phyloP scores from a whole-genome alignment of 2,888 invertebrate genomes.

The Glaucopsyche alexis region DNA sequence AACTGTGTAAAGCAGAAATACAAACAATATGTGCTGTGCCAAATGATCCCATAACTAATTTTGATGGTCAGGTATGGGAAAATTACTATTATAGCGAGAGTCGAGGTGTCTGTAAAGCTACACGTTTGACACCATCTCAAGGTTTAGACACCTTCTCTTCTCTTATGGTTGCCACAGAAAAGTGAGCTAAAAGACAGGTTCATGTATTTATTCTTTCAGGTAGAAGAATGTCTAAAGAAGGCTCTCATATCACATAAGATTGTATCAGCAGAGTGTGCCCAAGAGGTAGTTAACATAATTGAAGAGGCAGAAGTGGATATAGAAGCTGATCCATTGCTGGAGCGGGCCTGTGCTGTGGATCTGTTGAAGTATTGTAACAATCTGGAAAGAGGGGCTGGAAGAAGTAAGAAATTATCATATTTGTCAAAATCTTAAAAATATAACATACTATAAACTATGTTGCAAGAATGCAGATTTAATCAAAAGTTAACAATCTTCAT shows the following conservation, averaged over 20 bases:
- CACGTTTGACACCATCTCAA: too few species aligned
- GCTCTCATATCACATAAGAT: conserved; percentile 87
- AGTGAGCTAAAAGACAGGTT: background rate
- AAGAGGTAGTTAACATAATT: conserved; percentile 93
- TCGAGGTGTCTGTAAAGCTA: background rate
- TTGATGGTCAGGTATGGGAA: conserved; percentile 68
- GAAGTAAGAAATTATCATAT: conserved; percentile 82
- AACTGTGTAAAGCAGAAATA: conserved; percentile 88
- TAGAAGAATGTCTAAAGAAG: conserved; percentile 95
- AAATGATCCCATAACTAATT: conserved; percentile 65
- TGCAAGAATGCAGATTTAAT: too few species aligned
- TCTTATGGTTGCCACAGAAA: too few species aligned
- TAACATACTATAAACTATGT: background rate
- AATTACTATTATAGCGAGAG: background rate
- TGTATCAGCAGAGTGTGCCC: conserved; percentile 86
- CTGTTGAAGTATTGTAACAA: conserved; percentile 88
- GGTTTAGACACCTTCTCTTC: too few species aligned
- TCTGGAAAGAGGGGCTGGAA: conserved; percentile 92
- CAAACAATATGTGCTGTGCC: conserved; percentile 81
- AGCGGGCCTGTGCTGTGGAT: conserved; percentile 93
- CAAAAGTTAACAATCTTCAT: background rate
- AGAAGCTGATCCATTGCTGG: conserved; percentile 95
- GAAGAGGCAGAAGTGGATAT: conserved; percentile 96
- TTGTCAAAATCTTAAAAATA: background rate
- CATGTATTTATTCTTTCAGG: conserved; percentile 65